Conservation (phyloP, 2,797 vertebrate genomes). For the Rhynchonycteris naso region DNA sequence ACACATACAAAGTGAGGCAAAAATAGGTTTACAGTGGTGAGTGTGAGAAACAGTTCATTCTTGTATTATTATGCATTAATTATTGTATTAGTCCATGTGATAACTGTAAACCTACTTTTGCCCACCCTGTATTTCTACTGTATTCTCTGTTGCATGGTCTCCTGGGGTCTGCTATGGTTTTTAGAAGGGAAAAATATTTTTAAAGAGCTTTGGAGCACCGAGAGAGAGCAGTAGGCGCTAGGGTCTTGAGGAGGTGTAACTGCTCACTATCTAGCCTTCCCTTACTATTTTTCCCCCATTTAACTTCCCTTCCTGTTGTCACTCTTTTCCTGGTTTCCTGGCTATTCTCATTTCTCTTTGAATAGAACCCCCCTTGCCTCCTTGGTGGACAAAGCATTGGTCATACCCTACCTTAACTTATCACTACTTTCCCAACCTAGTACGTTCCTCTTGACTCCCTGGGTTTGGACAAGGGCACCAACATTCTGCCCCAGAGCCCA, state of each 20-base stretch:
- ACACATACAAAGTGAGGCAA: too few relatives aligned
- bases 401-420: too few relatives aligned
- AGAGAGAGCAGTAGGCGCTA: background rate
- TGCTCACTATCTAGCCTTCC: background rate
- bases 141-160: background rate
- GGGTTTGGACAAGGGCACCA: background rate
- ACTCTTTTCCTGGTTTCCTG: background rate
- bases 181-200: conserved; percentile 9
- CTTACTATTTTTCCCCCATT: background rate
- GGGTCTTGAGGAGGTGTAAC: background rate
- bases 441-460: background rate
- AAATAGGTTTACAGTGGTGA: too few relatives aligned
- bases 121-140: background rate
- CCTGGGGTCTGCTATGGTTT: background rate
- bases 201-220: background rate
- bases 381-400: background rate
- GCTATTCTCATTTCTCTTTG: background rate
- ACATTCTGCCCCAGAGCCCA: background rate
- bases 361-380: background rate
- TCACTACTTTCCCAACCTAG: background rate
- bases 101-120: too few relatives aligned
- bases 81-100: too few relatives aligned
- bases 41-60: too few relatives aligned
- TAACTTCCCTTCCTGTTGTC: background rate
- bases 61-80: too few relatives aligned